phyloP scores from a whole-genome alignment of 2,797 vertebrate species.

The Micrastur ruficollis region DNA sequence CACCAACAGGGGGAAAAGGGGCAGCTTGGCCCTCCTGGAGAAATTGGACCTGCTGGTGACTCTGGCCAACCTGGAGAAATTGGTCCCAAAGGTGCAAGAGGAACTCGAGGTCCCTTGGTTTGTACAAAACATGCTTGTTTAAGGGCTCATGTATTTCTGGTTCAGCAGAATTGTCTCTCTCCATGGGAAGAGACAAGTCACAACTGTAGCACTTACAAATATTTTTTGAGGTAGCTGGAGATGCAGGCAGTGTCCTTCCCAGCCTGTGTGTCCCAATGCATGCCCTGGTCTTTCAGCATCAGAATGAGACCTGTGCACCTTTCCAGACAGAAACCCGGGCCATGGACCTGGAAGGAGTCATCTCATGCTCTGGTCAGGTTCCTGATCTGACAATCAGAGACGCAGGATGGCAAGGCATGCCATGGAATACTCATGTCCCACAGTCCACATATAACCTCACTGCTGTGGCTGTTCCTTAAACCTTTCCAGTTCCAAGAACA shows the following conservation, averaged over 20 bases:
- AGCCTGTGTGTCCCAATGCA: fast-evolving
- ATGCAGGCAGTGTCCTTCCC: not conserved
- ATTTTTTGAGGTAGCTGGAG: not conserved
- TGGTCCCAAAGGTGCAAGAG: slow-evolving; percentile 91
- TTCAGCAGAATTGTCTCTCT: not conserved
- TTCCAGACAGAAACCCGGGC: not conserved
- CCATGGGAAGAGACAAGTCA: not conserved
- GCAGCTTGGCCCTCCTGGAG: slow-evolving; percentile 82
- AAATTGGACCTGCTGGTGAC: slow-evolving; percentile 82
- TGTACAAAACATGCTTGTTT: slow-evolving; percentile 49
- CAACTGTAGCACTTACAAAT: not conserved
- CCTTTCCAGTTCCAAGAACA: not conserved
- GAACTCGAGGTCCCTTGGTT: slow-evolving; percentile 88
- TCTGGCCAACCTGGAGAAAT: slow-evolving; percentile 80
- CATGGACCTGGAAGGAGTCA: not conserved
- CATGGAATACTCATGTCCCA: not conserved
- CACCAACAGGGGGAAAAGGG: slow-evolving; percentile 88
- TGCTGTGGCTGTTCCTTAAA: not conserved
- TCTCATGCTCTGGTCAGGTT: not conserved
- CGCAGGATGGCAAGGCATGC: not conserved
- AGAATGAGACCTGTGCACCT: not conserved
- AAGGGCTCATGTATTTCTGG: not conserved
- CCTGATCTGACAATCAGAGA: not conserved
- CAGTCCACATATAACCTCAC: not conserved
- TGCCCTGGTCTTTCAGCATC: not conserved